Conservation (phyloP, 2,113 vertebrate genomes). For the Neogale vison region DNA sequence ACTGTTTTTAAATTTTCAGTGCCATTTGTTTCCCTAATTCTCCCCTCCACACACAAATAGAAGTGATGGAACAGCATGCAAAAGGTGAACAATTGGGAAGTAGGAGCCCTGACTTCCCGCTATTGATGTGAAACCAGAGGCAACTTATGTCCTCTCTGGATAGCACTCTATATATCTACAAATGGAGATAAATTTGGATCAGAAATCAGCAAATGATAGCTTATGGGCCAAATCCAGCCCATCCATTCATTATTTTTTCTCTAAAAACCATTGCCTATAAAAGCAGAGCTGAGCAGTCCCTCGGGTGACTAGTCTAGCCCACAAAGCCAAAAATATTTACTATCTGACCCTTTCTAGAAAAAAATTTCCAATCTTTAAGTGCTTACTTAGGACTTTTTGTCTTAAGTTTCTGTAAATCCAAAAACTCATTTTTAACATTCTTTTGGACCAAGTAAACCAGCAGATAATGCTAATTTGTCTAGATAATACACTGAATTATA, state of each 20-base stretch:
- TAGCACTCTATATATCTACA: background rate
- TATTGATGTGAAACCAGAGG: background rate
- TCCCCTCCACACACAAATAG: background rate
- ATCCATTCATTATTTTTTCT: background rate
- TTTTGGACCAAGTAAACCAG: background rate
- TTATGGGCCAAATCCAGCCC: background rate
- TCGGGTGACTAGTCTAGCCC: background rate
- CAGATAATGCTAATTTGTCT: background rate
- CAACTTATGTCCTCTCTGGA: background rate
- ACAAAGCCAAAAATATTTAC: background rate
- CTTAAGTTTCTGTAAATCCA: background rate
- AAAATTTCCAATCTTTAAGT: background rate
- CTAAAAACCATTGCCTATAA: background rate
- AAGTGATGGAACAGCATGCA: background rate
- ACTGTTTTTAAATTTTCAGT: background rate
- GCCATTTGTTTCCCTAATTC: background rate
- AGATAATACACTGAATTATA: background rate
- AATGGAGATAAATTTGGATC: background rate
- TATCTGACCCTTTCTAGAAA: background rate
- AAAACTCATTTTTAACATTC: background rate
- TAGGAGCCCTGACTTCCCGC: background rate
- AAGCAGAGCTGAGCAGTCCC: background rate
- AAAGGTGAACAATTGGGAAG: background rate
- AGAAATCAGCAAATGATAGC: background rate
- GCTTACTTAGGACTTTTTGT: background rate